phyloP scores from a whole-genome alignment of 2,888 invertebrate genomes.

The Panopea generosa region DNA sequence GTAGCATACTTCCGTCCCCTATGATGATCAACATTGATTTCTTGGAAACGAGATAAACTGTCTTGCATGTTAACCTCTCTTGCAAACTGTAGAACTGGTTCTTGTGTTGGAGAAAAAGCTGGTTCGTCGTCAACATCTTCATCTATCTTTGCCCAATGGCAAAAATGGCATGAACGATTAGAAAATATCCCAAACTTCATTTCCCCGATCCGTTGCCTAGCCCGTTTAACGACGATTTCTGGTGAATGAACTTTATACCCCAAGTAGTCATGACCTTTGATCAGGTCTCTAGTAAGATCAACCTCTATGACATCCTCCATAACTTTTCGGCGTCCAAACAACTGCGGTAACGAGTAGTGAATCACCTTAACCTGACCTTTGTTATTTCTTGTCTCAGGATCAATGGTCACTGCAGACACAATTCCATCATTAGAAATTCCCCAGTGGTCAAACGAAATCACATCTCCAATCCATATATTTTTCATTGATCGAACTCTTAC shows the following conservation, averaged over 20 bases:
- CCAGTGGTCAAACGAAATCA: conserved; percentile 15
- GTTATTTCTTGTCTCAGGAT: background rate
- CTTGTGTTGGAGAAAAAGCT: background rate
- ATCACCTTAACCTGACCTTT: conserved; percentile 29
- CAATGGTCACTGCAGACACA: conserved; percentile 17
- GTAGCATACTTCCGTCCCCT: conserved; percentile 16
- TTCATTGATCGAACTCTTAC: conserved; percentile 10
- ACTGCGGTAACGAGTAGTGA: conserved; percentile 18
- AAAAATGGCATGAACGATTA: conserved; percentile 44
- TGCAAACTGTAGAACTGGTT: background rate
- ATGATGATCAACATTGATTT: conserved; percentile 30
- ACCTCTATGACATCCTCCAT: conserved; percentile 21
- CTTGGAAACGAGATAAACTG: background rate
- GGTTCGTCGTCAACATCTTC: background rate
- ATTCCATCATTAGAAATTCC: conserved; percentile 21
- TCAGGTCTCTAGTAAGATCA: conserved; percentile 11
- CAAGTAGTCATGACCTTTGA: conserved; percentile 14
- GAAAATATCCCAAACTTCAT: conserved; percentile 33
- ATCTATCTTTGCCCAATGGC: conserved; percentile 50
- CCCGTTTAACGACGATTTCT: conserved; percentile 34
- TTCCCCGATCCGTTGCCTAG: conserved; percentile 41
- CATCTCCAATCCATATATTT: conserved; percentile 22
- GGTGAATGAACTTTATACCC: conserved; percentile 11
- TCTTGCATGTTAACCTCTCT: background rate
- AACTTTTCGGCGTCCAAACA: conserved; percentile 23